Evolutionary conservation across 1,140 invertebrate species (phyloP).

Genomic region (Goniozus legneri): DNA sequence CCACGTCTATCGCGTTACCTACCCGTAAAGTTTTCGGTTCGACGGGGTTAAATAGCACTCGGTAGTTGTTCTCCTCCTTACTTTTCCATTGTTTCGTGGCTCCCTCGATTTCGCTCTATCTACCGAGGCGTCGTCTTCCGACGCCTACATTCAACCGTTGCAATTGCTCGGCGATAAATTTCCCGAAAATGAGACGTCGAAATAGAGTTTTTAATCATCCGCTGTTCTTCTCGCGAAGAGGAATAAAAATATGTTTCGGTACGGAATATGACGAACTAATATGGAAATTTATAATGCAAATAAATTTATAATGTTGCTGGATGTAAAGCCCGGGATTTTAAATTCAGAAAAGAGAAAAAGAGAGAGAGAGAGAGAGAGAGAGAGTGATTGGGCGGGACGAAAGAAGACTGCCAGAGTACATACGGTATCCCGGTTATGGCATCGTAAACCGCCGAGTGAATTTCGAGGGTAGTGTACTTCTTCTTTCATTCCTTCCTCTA

Average conservation of each 20-base stretch:
- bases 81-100: too few relatives aligned
- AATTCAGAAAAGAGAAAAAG: conserved; percentile 11
- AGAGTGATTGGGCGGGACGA: not conserved
- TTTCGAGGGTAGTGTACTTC: conserved; percentile 20
- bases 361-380: not conserved
- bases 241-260: too few relatives aligned
- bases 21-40: conserved; percentile 27
- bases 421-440: conserved; percentile 9
- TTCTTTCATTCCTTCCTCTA: not conserved
- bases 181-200: too few relatives aligned
- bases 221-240: too few relatives aligned
- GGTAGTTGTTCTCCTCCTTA: not conserved
- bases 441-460: conserved; percentile 30
- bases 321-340: conserved; percentile 6
- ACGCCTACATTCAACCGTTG: not conserved
- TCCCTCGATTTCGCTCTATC: not conserved
- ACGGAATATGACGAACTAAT: too few relatives aligned
- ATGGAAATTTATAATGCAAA: too few relatives aligned
- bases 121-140: not conserved
- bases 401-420: conserved; percentile 1
- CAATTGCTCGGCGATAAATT: too few relatives aligned
- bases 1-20: conserved; percentile 35
- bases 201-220: too few relatives aligned
- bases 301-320: not conserved
- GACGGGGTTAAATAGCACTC: conserved; percentile 31